phyloP scores from a whole-genome alignment of 2,888 invertebrate genomes.

The Hirtodrosophila confusa region DNA sequence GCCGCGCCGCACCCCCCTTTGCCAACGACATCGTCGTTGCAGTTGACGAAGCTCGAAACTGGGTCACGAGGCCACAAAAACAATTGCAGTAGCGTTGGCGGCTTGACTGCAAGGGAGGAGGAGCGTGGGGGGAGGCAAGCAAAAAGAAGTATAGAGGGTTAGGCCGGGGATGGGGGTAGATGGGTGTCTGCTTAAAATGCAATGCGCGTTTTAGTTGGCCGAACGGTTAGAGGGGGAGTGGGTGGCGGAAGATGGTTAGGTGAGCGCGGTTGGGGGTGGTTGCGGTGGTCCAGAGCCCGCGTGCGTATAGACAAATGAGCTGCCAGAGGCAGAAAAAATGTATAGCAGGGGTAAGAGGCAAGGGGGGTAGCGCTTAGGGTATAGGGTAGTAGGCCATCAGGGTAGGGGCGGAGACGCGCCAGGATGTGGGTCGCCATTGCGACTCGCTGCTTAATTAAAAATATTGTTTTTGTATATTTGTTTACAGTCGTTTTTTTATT shows the following conservation, averaged over 20 bases:
- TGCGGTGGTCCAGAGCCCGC: constrained; percentile 23
- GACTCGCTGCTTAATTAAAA: constrained; percentile 37
- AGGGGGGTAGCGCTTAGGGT: too few relatives aligned
- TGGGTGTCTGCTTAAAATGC: constrained; percentile 58
- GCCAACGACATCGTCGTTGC: constrained; percentile 59
- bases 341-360: background rate
- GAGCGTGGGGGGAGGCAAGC: background rate
- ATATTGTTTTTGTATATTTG: constrained; percentile 25
- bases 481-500: constrained; percentile 4
- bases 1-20: constrained; percentile 8
- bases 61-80: constrained; percentile 81
- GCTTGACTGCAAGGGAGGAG: constrained; percentile 8
- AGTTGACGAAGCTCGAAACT: constrained; percentile 76
- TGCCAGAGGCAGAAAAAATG: constrained; percentile 18
- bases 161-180: background rate
- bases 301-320: constrained; percentile 47
- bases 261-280: constrained; percentile 9
- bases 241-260: background rate
- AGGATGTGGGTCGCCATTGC: constrained; percentile 31
- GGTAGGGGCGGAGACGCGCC: constrained; percentile 1
- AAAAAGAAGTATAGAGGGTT: background rate
- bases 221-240: background rate
- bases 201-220: constrained; percentile 42
- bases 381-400: background rate
- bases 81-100: constrained; percentile 63